These are phyloP conservation scores for Pomatostomus ruficeps DNA, from an alignment of 2,113 vertebrate species.

Conservation along the genomic window DNA sequence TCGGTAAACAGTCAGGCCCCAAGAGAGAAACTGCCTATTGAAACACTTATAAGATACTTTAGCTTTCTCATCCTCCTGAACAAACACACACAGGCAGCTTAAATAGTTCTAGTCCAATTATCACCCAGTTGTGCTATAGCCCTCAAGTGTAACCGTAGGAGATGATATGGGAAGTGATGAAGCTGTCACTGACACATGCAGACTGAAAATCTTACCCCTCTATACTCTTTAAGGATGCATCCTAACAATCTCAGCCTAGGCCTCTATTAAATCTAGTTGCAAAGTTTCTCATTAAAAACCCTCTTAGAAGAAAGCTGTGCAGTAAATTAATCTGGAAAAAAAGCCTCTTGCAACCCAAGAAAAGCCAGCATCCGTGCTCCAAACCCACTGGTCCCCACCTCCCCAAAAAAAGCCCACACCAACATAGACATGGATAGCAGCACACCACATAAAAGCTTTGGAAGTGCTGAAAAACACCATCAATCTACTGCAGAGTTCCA, in stretches of 20 bases:
- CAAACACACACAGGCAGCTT: background rate
- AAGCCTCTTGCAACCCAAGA: background rate
- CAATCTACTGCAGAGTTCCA: background rate
- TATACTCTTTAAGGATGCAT: background rate
- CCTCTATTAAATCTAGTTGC: background rate
- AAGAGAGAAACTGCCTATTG: background rate
- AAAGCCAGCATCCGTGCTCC: background rate
- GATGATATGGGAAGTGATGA: background rate
- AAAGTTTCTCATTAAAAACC: background rate
- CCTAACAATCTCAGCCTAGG: background rate
- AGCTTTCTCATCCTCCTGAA: background rate
- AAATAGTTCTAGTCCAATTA: background rate
- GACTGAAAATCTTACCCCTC: background rate
- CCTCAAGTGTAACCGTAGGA: background rate
- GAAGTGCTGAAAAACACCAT: background rate
- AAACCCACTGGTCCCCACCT: background rate
- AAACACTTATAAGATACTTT: background rate
- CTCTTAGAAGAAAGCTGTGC: background rate
- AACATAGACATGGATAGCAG: accelerated
- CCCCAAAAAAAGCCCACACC: accelerated
- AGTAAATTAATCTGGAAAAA: background rate
- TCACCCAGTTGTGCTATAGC: background rate
- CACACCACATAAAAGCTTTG: background rate
- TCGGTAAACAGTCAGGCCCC: background rate
- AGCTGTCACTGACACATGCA: background rate